Conservation (phyloP, 2,888 invertebrate genomes). For the Xanthorhoe designata region DNA sequence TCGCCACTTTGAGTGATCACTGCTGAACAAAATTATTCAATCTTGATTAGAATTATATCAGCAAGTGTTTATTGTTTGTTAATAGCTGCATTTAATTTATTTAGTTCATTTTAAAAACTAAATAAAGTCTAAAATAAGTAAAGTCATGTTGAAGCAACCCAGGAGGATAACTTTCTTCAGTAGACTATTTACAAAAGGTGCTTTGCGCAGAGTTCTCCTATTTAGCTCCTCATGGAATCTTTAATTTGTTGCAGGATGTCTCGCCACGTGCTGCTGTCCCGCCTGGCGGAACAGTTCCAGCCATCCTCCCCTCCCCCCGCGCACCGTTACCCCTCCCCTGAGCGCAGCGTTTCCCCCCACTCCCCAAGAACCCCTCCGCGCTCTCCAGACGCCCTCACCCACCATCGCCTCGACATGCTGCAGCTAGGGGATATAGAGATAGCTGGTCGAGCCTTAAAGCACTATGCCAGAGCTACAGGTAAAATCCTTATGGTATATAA, state of each 20-base stretch:
- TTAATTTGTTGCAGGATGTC: slow-evolving; percentile 67
- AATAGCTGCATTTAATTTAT: slow-evolving; percentile 18
- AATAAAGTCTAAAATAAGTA: too few relatives aligned
- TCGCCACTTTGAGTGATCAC: slow-evolving; percentile 64
- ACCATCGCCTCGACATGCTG: slow-evolving; percentile 68
- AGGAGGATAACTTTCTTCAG: too few relatives aligned
- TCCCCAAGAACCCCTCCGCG: slow-evolving; percentile 68
- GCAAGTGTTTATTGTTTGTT: slow-evolving; percentile 47
- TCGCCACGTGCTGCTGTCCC: slow-evolving; percentile 77
- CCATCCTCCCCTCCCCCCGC: slow-evolving; percentile 68
- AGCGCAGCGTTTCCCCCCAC: slow-evolving; percentile 72
- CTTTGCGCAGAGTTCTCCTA: too few relatives aligned
- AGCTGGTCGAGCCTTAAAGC: slow-evolving; percentile 79
- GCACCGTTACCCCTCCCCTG: slow-evolving; percentile 74
- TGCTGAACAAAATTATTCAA: slow-evolving; percentile 46
- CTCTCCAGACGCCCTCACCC: slow-evolving; percentile 67
- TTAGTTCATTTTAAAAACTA: neutral
- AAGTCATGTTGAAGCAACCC: too few relatives aligned
- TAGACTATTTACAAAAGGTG: neutral
- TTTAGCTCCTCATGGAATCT: neutral
- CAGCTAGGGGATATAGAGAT: slow-evolving; percentile 79
- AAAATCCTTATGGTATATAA: slow-evolving; percentile 9
- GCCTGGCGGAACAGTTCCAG: slow-evolving; percentile 80
- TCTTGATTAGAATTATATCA: slow-evolving; percentile 50
- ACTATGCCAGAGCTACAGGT: slow-evolving; percentile 82